Evolutionary conservation across 2,888 invertebrate genomes (phyloP).

Genomic region (Smittia aterrima): DNA sequence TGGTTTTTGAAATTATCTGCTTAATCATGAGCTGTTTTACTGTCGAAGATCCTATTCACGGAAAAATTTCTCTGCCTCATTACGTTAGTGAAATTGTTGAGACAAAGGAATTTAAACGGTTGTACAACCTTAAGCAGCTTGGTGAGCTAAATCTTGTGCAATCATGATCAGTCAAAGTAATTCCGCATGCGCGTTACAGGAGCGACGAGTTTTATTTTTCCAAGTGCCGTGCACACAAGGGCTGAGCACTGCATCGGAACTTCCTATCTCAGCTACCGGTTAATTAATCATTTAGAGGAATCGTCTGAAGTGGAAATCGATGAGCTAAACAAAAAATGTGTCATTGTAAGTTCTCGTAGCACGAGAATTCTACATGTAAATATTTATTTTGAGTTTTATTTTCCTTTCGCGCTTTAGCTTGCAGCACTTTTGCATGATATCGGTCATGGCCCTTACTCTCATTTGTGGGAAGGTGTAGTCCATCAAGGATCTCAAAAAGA

Average conservation of each 20-base stretch:
- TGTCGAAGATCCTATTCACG: neutral
- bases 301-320: neutral
- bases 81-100: neutral
- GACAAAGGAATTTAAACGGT: neutral
- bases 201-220: neutral
- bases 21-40: too few relatives aligned
- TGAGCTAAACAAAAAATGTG: neutral
- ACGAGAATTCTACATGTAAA: too few relatives aligned
- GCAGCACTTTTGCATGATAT: slow-evolving; percentile 59
- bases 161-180: neutral
- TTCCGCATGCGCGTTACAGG: neutral
- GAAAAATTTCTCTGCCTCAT: neutral
- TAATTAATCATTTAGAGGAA: neutral
- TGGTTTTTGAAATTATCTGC: too few relatives aligned
- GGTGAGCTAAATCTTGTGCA: neutral
- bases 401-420: too few relatives aligned
- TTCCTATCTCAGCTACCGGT: neutral
- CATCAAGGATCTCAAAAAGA: neutral
- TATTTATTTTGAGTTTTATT: neutral
- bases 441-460: slow-evolving; percentile 68
- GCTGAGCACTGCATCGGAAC: neutral
- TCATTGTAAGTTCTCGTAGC: neutral
- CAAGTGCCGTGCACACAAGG: neutral
- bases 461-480: slow-evolving; percentile 59
- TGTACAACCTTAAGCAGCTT: neutral